Percentiles rank a stretch among this genome's conserved stretches.
phyloP scores from a whole-genome alignment of 2,113 vertebrate species.

The Bos taurus region ARS-UCD2.0 NC_037338.1:32527001-32527500 shows the following conservation, averaged over 20 bases:
- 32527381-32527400: not conserved
- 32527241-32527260: not conserved
- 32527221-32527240: not conserved
- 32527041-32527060: not conserved
- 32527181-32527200: not conserved
- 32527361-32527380: conserved; percentile 19
- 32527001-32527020: not conserved
- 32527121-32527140: not conserved
- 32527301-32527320: not conserved
- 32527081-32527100: not conserved
- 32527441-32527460: not conserved
- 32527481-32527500: not conserved
- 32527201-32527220: not conserved
- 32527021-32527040: not conserved
- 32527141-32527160: not conserved
- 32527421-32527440: not conserved
- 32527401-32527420: not conserved
- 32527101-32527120: not conserved
- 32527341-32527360: not conserved
- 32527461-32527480: not conserved
- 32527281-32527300: not conserved
- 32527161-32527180: not conserved
- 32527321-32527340: not conserved
- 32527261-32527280: not conserved
- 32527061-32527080: not conserved